Conservation (phyloP, 2,888 invertebrate species). For the Ctena decussata region DNA sequence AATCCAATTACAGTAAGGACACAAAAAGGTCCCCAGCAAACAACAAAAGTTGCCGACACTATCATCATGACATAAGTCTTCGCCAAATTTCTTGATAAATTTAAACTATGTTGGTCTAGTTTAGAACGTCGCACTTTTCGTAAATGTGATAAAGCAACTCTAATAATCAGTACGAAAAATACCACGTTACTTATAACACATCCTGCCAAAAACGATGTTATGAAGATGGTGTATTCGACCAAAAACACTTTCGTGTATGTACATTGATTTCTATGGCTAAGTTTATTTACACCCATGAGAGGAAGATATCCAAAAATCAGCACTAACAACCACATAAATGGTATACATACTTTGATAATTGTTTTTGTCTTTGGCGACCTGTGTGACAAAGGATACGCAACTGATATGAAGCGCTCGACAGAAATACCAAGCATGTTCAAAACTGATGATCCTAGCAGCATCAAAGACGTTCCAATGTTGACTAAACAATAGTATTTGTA, state of each 20-base stretch:
- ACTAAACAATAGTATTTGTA: conserved; percentile 26
- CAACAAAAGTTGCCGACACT: conserved; percentile 43
- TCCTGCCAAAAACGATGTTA: not conserved
- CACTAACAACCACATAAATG: not conserved
- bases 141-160: not conserved
- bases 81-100: not conserved
- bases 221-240: not conserved
- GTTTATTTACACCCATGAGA: not conserved
- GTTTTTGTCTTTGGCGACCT: not conserved
- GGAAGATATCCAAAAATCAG: not conserved
- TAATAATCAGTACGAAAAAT: not conserved
- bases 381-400: conserved; percentile 46
- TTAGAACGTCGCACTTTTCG: not conserved
- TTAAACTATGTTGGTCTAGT: no score
- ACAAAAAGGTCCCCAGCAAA: conserved; percentile 58
- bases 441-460: conserved; percentile 26
- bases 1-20: conserved; percentile 30
- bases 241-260: not conserved
- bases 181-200: not conserved
- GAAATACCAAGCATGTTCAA: conserved; percentile 46
- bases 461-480: not conserved
- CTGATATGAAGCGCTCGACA: conserved; percentile 44
- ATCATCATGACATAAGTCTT: conserved; percentile 52
- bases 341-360: not conserved
- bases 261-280: not conserved